These are phyloP conservation scores for Chalcosyrphus nemorum DNA, from an alignment of 2,888 invertebrate species.

Conservation along the genomic window DNA sequence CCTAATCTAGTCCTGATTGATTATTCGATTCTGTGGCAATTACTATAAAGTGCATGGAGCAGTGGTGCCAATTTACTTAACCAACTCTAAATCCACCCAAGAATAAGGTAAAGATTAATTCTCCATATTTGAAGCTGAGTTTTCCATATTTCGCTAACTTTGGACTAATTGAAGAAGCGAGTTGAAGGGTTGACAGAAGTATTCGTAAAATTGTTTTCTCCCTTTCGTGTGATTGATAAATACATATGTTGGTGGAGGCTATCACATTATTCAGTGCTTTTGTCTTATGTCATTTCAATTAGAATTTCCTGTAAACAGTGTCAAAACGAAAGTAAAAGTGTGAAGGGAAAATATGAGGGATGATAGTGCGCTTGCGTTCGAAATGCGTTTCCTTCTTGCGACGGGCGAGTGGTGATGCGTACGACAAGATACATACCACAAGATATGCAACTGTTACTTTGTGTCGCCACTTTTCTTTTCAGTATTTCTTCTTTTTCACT, in stretches of 20 bases:
- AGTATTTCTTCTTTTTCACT: slow-evolving; percentile 17
- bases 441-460: slow-evolving; percentile 60
- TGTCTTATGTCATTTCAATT: slow-evolving; percentile 71
- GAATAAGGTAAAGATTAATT: slow-evolving; percentile 44
- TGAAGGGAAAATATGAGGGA: slow-evolving; percentile 45
- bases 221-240: slow-evolving; percentile 3
- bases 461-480: slow-evolving; percentile 19
- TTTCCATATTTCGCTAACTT: slow-evolving; percentile 43
- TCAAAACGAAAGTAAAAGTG: slow-evolving; percentile 68
- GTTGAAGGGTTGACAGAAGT: neutral
- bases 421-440: too few species aligned
- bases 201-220: neutral
- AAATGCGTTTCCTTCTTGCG: slow-evolving; percentile 68
- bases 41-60: slow-evolving; percentile 52
- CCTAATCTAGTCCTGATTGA: slow-evolving; percentile 5
- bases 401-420: slow-evolving; percentile 39
- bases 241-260: neutral
- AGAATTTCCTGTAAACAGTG: slow-evolving; percentile 71
- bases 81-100: slow-evolving; percentile 28
- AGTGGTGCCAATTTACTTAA: slow-evolving; percentile 14
- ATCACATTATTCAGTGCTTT: slow-evolving; percentile 16
- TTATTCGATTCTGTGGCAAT: neutral
- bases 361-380: slow-evolving; percentile 63
- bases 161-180: neutral
- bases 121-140: neutral